phyloP scores from a whole-genome alignment of 2,888 invertebrate genomes.

The Cantharis rufa region DNA sequence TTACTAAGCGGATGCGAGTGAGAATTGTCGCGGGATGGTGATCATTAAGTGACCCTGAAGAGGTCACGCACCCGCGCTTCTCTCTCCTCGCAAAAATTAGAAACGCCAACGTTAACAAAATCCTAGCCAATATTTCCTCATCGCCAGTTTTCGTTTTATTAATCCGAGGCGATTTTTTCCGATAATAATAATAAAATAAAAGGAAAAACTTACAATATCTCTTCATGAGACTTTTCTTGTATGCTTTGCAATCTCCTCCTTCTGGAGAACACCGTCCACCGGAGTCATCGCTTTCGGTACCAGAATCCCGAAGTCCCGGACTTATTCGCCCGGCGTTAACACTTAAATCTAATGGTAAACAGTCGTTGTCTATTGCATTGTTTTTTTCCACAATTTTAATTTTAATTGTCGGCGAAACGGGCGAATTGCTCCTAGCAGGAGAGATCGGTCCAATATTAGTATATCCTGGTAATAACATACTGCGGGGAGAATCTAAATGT shows the following conservation, averaged over 20 bases:
- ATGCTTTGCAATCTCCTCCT: slow-evolving; percentile 65
- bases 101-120: slow-evolving; percentile 23
- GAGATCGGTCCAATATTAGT: slow-evolving; percentile 28
- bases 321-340: slow-evolving; percentile 61
- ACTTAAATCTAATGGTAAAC: slow-evolving; percentile 76
- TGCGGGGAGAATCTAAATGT: slow-evolving; percentile 33
- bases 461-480: slow-evolving; percentile 35
- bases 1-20: slow-evolving; percentile 31
- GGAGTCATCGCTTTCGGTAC: slow-evolving; percentile 81
- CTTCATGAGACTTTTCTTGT: slow-evolving; percentile 92
- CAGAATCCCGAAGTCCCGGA: slow-evolving; percentile 63
- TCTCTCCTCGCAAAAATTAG: slow-evolving; percentile 29
- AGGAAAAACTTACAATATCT: slow-evolving; percentile 88
- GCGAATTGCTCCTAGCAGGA: slow-evolving; percentile 37
- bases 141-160: slow-evolving; percentile 6
- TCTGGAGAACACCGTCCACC: slow-evolving; percentile 69
- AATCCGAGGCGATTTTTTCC: neutral
- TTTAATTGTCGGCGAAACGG: slow-evolving; percentile 33
- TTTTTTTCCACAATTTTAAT: slow-evolving; percentile 31
- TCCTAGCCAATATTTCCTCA: slow-evolving; percentile 17
- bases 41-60: slow-evolving; percentile 37
- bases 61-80: slow-evolving; percentile 41
- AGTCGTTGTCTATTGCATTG: slow-evolving; percentile 54
- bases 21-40: slow-evolving; percentile 33
- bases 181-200: neutral